Evolutionary conservation across 2,113 vertebrate species (phyloP).

Genomic region (Gasterosteus aculeatus): DNA sequence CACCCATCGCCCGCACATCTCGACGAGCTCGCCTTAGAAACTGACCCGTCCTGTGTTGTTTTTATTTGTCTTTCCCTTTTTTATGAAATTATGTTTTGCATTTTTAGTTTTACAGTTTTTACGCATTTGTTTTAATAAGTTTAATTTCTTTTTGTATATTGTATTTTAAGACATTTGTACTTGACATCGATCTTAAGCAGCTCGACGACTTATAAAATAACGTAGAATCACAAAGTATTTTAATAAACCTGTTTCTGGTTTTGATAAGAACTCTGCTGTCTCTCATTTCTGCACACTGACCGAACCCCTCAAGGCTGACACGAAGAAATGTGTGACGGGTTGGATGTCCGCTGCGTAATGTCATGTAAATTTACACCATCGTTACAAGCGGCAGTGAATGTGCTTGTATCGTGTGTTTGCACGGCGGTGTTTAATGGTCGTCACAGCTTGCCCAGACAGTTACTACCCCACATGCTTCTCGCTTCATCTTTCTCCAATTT

Average conservation of each 20-base stretch:
- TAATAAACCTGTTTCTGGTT: conserved; percentile 60
- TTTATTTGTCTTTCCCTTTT: conserved; percentile 13
- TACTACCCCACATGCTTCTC: conserved; percentile 25
- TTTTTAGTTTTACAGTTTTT: background rate
- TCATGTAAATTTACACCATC: conserved; percentile 63
- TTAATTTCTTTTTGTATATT: conserved; percentile 21
- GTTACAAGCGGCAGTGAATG: conserved; percentile 57
- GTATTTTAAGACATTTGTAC: conserved; percentile 8
- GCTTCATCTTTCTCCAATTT: conserved; percentile 11
- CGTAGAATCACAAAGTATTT: conserved; percentile 3
- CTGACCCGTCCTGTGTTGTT: conserved; percentile 50
- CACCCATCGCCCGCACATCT: conserved; percentile 88
- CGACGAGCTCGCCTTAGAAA: conserved; percentile 79
- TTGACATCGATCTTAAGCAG: background rate
- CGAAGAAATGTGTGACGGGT: conserved; percentile 21
- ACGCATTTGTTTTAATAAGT: background rate
- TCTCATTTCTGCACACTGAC: conserved; percentile 21
- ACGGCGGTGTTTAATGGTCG: conserved; percentile 64
- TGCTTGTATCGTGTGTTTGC: conserved; percentile 60
- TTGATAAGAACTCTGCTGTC: background rate
- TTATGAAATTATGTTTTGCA: background rate
- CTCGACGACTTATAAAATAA: background rate
- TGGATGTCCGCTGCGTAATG: conserved; percentile 34
- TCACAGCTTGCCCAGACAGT: conserved; percentile 74
- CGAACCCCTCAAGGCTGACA: background rate